These are phyloP conservation scores for Drosophila greeni DNA, from an alignment of 2,888 invertebrate genomes.

Conservation along the genomic window DNA sequence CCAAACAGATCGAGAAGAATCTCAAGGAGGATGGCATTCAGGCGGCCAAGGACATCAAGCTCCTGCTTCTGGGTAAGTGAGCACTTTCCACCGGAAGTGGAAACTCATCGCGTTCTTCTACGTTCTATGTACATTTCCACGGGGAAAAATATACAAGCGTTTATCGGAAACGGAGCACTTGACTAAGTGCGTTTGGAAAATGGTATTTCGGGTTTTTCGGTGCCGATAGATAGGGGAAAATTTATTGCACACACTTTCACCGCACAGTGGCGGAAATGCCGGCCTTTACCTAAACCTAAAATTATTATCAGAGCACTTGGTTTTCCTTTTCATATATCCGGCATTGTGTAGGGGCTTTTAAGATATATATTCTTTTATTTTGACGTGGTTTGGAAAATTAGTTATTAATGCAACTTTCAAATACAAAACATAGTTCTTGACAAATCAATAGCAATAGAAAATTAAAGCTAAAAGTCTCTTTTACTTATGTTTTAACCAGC, in stretches of 20 bases:
- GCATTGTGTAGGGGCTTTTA: neutral
- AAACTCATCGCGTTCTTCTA: slow-evolving; percentile 5
- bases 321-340: neutral
- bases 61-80: slow-evolving; percentile 94
- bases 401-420: too few relatives aligned
- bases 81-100: slow-evolving; percentile 18
- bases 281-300: neutral
- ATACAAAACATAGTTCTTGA: too few relatives aligned
- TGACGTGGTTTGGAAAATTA: too few relatives aligned
- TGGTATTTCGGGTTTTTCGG: slow-evolving; percentile 30
- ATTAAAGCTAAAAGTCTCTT: neutral
- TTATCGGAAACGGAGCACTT: slow-evolving; percentile 27
- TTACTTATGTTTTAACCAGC: neutral
- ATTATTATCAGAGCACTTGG: neutral
- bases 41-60: slow-evolving; percentile 99
- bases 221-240: slow-evolving; percentile 35
- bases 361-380: neutral
- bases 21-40: slow-evolving; percentile 99
- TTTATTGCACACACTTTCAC: slow-evolving; percentile 29
- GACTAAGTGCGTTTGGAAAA: slow-evolving; percentile 32
- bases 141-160: slow-evolving; percentile 9
- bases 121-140: slow-evolving; percentile 14
- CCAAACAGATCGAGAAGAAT: slow-evolving; percentile 97
- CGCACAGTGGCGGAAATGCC: slow-evolving; percentile 15
- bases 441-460: neutral